These are phyloP conservation scores for Cinara cedri DNA, from an alignment of 2,888 invertebrate genomes.

Conservation along the genomic window DNA sequence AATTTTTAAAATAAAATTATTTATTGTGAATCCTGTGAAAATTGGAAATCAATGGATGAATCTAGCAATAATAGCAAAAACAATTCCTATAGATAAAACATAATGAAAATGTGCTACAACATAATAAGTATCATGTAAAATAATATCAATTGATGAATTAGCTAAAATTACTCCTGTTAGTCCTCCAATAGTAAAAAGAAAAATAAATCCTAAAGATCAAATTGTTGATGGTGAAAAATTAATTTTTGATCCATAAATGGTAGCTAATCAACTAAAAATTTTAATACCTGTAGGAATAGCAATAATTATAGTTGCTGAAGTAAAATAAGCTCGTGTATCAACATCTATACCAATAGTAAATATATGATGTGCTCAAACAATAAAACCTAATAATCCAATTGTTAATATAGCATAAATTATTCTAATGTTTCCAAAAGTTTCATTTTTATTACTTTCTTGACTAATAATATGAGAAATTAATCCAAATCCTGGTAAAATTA, in stretches of 20 bases:
- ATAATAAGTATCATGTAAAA: conserved; percentile 31
- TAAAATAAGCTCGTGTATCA: conserved; percentile 35
- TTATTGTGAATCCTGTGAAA: conserved; percentile 70
- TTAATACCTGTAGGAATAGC: conserved; percentile 22
- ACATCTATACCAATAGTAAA: conserved; percentile 45
- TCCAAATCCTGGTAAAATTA: conserved; percentile 83
- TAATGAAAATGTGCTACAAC: conserved; percentile 71
- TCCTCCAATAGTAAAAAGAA: conserved; percentile 28
- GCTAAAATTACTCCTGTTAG: conserved; percentile 64
- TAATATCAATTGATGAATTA: conserved; percentile 25
- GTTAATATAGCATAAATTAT: conserved; percentile 85
- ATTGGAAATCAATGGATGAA: conserved; percentile 75
- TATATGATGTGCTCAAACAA: conserved; percentile 65
- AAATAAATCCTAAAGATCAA: conserved; percentile 22
- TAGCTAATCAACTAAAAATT: conserved; percentile 20
- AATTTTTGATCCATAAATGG: conserved; percentile 25
- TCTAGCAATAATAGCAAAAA: conserved; percentile 79
- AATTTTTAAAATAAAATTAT: conserved; percentile 61
- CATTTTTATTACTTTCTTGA: conserved; percentile 76
- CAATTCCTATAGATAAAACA: conserved; percentile 79
- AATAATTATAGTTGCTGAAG: conserved; percentile 46
- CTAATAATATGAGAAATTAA: conserved; percentile 80
- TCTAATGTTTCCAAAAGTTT: conserved; percentile 74
- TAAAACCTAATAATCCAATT: conserved; percentile 82
- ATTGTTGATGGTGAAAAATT: neutral